Evolutionary conservation across 1,140 invertebrate species (phyloP).

Genomic region (Neodiprion virginianus): DNA sequence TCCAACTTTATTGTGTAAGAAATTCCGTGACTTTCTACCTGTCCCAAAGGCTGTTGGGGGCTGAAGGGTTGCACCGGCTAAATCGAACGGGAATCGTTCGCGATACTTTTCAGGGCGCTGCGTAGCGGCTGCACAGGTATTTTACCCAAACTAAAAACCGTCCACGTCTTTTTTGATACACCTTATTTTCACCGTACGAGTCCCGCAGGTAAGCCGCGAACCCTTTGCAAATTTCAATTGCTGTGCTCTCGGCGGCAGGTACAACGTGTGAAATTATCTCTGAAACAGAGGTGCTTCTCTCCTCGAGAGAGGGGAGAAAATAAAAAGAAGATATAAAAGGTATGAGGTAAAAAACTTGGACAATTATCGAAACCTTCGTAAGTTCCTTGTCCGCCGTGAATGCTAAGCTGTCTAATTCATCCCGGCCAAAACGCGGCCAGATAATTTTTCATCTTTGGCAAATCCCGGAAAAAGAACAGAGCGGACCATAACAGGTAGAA

Average conservation of each 20-base stretch:
- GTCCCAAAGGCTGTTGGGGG: not conserved
- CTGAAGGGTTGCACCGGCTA: not conserved
- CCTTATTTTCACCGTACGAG: not conserved
- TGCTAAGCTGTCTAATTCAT: conserved; percentile 5
- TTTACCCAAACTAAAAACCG: not conserved
- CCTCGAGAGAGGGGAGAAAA: not conserved
- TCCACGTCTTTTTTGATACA: not conserved
- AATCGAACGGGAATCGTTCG: not conserved
- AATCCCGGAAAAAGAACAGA: not conserved
- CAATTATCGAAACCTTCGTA: not conserved
- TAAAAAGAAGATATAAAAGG: not conserved
- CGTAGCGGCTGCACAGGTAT: no score
- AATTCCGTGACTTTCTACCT: not conserved
- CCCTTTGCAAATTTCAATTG: not conserved
- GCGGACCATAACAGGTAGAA: not conserved
- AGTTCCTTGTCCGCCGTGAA: not conserved
- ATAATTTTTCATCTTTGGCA: conserved; percentile 6
- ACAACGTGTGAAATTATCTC: no score
- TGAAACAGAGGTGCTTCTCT: no score
- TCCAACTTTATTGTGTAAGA: not conserved
- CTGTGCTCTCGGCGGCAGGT: no score
- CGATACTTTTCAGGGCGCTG: no score
- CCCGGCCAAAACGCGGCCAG: not conserved
- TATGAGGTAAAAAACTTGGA: not conserved
- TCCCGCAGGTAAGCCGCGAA: not conserved